Evolutionary conservation across 2,113 vertebrate genomes (phyloP), one percentile per base, ranked within the genome.

Genomic region (Podilymbus podiceps): DNA sequence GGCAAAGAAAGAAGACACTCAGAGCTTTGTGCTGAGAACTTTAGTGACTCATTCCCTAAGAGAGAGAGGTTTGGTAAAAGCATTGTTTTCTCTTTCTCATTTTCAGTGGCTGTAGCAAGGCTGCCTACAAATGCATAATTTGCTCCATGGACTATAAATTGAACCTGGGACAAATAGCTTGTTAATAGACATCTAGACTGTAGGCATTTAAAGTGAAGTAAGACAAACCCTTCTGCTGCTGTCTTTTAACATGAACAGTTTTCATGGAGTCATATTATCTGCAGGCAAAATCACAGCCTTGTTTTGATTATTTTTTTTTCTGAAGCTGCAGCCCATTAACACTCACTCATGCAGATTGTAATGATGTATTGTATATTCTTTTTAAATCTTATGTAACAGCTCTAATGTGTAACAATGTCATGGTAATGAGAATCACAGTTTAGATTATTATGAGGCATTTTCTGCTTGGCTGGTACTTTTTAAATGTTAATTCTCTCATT

Each of bases 251-350:
- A 47, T 27, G 44, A 96, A 73, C 12, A n/a, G 28, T 63, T 88
- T 74, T 62, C 67, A 82, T 15, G 17, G 33, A 92, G 15, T 77
- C 5, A 23, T 58, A 76, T 38, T 64, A 94, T 85, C 95, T 91
- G 62, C 71, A 88, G 67, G 38, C 53, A 95, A 96, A 94, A 93
- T 80, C 67, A 85, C 28, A 71, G 59, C n/a, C 88, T 91, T 96
- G 75, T 88, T 96, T 80, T 79, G 42, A 91, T 88, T 96, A 89
- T 18, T 80, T 89, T 80, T 74, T 89, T 74, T 42, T 27, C 63
- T 87, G 83, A 73, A 95, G 66, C 94, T 95, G 82, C 63, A 95
- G 78, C 82, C 69, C 55, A 83, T 94, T 96, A 94, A 71, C 78
- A 93, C 46, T 95, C 87, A 64, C 44, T 90, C 81, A 88, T 82